These are phyloP conservation scores for Holocentrus rufus DNA, from an alignment of 2,797 vertebrate species.

Conservation along the genomic window DNA sequence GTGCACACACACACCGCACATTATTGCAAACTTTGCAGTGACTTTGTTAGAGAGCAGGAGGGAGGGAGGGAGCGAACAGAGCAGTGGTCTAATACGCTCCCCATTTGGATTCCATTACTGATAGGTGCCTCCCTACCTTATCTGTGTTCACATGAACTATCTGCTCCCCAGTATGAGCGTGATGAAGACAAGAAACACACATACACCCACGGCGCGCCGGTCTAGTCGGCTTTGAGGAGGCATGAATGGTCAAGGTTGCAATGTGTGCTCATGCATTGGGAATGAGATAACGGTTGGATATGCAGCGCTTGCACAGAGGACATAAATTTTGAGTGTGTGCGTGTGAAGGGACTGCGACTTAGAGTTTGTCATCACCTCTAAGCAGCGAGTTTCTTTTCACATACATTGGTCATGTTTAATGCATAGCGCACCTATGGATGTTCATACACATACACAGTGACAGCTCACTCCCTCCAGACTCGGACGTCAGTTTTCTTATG, in stretches of 20 bases:
- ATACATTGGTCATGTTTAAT: neutral
- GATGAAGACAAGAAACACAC: slow-evolving; percentile 14
- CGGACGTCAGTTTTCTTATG: too few species aligned
- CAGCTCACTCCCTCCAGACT: neutral
- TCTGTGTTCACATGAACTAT: slow-evolving; percentile 49
- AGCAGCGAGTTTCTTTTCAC: neutral
- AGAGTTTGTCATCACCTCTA: neutral
- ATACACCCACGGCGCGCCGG: neutral
- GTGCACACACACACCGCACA: neutral
- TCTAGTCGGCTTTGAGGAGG: slow-evolving; percentile 37
- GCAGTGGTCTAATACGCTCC: slow-evolving; percentile 30
- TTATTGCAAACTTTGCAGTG: slow-evolving; percentile 35
- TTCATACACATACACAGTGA: neutral
- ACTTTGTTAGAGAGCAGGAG: slow-evolving; percentile 36
- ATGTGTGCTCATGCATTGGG: slow-evolving; percentile 35
- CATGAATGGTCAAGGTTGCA: slow-evolving; percentile 31
- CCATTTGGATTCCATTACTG: slow-evolving; percentile 57
- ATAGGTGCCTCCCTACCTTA: slow-evolving; percentile 38
- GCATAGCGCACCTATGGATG: neutral
- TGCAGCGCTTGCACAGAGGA: slow-evolving; percentile 17
- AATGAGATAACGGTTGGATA: neutral
- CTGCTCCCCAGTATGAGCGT: slow-evolving; percentile 25
- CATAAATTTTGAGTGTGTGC: slow-evolving; percentile 20
- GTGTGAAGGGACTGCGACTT: neutral
- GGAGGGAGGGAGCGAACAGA: slow-evolving; percentile 3